Base-by-base conservation (phyloP, 2,797 vertebrate genomes). In the Buphagus erythrorhynchus region DNA sequence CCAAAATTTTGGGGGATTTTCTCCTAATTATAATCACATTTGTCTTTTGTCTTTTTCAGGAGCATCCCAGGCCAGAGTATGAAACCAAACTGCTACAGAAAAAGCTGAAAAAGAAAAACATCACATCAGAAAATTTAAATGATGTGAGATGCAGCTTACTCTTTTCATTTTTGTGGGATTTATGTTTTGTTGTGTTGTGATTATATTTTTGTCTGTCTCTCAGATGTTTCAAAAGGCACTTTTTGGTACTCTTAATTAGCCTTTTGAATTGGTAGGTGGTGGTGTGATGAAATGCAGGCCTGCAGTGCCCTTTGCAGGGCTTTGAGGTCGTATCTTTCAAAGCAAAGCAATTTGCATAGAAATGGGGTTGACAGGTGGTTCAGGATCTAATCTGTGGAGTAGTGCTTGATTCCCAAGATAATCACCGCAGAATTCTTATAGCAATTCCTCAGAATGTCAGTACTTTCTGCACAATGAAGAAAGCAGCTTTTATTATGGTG, bases 41-140 rank as follows among this genome's bases (percentile, higher is more conserved):
- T 52, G 24, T 36, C 90, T 62, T 33, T 59, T 55, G 6, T 14
- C 4, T 57, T 83, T 77, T 46, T 49, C 90, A 98, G 99, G 99
- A 99, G 86, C 99, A 99, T 80, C 97, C 99, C 76, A 98, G 99
- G 86, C 99, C 99, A 36, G 99, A 99, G 92, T 99, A 99, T 90
- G 99, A 99, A 97, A 98, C 98, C 78, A 98, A 98, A 97, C 95
- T 99, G 22, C 98, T 99, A 21, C 98, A 99, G 97, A 99, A 99
- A 93, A 98, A 98, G 91, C 94, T 97, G 74, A 99, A 98, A 97
- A 98, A 96, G 62, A 98, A 98, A 94, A 87, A 74, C 66, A 95
- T 76, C 6, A 96, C 95, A 84, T 96, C 93, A 33, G 98, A 98
- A 93, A 97, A 94, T 68, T 98, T 98, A 85, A 98, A 95, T 6